phyloP scores from a whole-genome alignment of 2,888 invertebrate species.

The Cactoblastis cactorum region DNA sequence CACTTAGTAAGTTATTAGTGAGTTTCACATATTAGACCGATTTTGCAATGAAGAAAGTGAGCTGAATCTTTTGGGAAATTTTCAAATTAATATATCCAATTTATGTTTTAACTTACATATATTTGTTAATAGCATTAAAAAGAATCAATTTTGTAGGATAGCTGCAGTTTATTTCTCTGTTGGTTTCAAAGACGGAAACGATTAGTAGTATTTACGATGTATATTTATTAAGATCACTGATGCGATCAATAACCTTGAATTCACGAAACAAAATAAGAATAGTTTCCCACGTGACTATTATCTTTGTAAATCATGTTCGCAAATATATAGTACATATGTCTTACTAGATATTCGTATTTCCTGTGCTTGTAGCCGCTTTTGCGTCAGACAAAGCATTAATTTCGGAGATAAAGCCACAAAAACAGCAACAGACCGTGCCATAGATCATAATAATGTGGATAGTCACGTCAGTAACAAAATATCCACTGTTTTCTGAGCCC shows the following conservation, averaged over 20 bases:
- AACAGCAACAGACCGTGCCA: constrained; percentile 2
- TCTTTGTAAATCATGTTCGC: not conserved
- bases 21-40: not conserved
- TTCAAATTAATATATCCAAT: not conserved
- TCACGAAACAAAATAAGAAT: not conserved
- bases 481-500: constrained; percentile 4
- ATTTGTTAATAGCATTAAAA: too few relatives aligned
- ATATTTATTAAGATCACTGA: not conserved
- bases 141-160: too few relatives aligned
- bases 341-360: constrained; percentile 2
- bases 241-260: not conserved
- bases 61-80: not conserved
- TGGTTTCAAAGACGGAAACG: not conserved
- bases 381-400: constrained; percentile 1
- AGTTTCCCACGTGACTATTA: constrained; percentile 1
- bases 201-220: not conserved
- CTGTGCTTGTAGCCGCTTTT: not conserved
- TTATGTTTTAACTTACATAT: too few relatives aligned
- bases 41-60: constrained; percentile 3
- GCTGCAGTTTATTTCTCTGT: not conserved
- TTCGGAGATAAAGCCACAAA: constrained; percentile 4
- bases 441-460: not conserved
- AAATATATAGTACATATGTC: not conserved
- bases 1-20: too few relatives aligned
- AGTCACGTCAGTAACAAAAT: not conserved